Percentiles rank a stretch among this genome's conserved stretches.
phyloP scores from a whole-genome alignment of 1,140 invertebrate genomes.

The Macrocentrus cingulum region DNA sequence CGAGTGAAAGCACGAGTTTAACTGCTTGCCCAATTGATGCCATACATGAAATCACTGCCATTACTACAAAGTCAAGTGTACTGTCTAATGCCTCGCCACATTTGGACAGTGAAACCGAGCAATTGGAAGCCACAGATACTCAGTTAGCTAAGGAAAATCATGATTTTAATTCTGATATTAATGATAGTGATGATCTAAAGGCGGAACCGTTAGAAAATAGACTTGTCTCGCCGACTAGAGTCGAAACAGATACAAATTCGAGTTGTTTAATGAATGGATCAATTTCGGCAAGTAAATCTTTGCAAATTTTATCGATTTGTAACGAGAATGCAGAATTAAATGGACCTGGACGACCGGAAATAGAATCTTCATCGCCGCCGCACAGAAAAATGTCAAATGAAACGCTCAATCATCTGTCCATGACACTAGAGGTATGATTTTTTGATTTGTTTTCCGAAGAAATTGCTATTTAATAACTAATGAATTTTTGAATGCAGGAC shows the following conservation, averaged over 20 bases:
- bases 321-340: slow-evolving; percentile 36
- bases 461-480: background rate
- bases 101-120: background rate
- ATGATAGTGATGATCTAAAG: background rate
- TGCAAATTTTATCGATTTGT: slow-evolving; percentile 31
- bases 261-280: background rate
- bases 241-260: background rate
- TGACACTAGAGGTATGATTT: background rate
- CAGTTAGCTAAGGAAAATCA: background rate
- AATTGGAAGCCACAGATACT: background rate
- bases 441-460: background rate
- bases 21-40: background rate
- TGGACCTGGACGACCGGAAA: slow-evolving; percentile 42
- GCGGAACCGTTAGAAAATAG: background rate
- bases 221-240: background rate
- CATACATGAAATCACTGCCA: slow-evolving; percentile 12
- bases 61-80: background rate
- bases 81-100: background rate
- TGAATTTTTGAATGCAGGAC: slow-evolving; percentile 29
- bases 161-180: background rate
- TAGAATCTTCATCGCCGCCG: slow-evolving; percentile 28
- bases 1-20: slow-evolving; percentile 1
- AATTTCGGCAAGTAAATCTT: slow-evolving; percentile 18
- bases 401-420: slow-evolving; percentile 37
- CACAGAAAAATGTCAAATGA: slow-evolving; percentile 40